Percentiles rank a stretch among this genome's conserved stretches.
Evolutionary conservation across 1,140 invertebrate genomes (phyloP).

Genomic region (Camponotus pennsylvanicus): DNA sequence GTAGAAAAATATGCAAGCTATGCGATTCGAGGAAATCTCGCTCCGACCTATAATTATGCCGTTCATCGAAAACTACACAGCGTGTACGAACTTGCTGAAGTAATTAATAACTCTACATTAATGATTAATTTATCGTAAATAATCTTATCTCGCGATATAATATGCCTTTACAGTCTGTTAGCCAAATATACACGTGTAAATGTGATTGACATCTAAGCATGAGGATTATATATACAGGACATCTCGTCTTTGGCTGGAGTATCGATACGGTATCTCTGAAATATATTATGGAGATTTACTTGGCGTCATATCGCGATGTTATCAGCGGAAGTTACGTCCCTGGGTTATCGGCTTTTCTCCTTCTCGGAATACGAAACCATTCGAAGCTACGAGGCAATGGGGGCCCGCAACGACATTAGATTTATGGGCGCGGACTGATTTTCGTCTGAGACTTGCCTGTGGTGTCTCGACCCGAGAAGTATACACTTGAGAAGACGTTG

Average conservation of each 20-base stretch:
- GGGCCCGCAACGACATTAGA: neutral
- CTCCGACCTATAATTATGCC: constrained; percentile 27
- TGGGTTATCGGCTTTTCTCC: constrained; percentile 46
- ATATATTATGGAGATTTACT: constrained; percentile 7
- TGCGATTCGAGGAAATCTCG: neutral
- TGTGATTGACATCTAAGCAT: neutral
- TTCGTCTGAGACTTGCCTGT: constrained; percentile 36
- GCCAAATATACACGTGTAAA: neutral
- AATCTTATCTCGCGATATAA: constrained; percentile 18
- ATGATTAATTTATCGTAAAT: neutral
- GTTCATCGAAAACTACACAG: neutral
- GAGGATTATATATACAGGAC: neutral
- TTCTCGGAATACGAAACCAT: constrained; percentile 24
- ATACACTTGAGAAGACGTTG: constrained; percentile 7
- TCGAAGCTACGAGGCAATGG: constrained; percentile 5
- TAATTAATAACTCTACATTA: neutral
- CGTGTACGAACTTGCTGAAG: too few species aligned
- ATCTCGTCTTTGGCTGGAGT: neutral
- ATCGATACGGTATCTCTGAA: constrained; percentile 15
- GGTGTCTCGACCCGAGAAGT: neutral
- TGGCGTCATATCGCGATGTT: constrained; percentile 32
- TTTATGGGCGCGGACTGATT: constrained; percentile 50
- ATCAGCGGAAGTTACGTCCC: constrained; percentile 59
- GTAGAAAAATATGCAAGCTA: constrained; percentile 6
- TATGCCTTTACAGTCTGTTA: neutral